These are phyloP conservation scores for Noctua janthe DNA, from an alignment of 2,888 invertebrate genomes.

Conservation along the genomic window DNA sequence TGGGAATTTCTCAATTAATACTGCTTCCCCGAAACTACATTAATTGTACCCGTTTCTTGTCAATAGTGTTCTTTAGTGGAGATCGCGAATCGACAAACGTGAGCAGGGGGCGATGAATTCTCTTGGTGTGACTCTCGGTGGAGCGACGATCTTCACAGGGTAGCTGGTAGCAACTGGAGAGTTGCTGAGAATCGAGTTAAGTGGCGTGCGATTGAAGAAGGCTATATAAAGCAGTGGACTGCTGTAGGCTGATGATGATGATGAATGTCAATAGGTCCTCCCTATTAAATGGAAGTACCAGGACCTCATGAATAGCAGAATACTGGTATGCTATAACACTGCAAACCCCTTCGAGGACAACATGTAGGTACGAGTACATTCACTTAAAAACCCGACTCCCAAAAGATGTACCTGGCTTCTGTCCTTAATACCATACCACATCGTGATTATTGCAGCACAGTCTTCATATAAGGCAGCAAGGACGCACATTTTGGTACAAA, in stretches of 20 bases:
- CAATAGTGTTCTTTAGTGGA: no score
- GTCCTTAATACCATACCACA: slow-evolving; percentile 40
- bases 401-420: slow-evolving; percentile 47
- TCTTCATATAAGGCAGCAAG: slow-evolving; percentile 60
- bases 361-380: not conserved
- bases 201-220: no score
- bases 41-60: not conserved
- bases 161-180: no score
- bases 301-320: not conserved
- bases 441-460: slow-evolving; percentile 53
- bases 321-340: not conserved
- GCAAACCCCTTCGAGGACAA: slow-evolving; percentile 2
- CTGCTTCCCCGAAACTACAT: not conserved
- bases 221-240: no score
- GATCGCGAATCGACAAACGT: no score
- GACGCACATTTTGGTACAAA: slow-evolving; percentile 55
- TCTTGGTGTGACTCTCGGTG: no score
- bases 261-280: not conserved
- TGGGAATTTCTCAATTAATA: not conserved
- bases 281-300: not conserved
- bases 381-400: slow-evolving; percentile 27
- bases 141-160: no score
- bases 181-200: no score
- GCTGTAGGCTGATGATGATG: no score
- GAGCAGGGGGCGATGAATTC: no score